phyloP scores from a whole-genome alignment of 2,113 vertebrate species.

The Sus scrofa region DNA sequence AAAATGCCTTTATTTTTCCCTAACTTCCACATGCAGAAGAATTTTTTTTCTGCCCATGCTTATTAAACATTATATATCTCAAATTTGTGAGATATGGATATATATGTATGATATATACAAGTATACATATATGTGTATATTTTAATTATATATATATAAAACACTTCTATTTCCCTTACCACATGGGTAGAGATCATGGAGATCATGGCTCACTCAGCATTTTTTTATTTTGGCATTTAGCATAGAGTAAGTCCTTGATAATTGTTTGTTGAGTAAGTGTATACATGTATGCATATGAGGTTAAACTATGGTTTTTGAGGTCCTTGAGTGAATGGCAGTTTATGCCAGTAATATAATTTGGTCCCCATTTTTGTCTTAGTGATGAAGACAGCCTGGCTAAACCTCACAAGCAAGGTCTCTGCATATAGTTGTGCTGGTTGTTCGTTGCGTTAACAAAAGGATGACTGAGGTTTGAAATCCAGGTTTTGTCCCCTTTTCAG shows the following conservation, averaged over 20 bases:
- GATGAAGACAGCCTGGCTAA: neutral
- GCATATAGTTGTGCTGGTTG: neutral
- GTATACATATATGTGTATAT: neutral
- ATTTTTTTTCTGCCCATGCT: neutral
- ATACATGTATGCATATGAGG: neutral
- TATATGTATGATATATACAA: neutral
- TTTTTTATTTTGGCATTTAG: slow-evolving; percentile 15
- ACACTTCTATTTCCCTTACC: neutral
- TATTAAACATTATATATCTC: neutral
- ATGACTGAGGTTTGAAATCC: neutral
- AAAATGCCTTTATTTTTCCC: neutral
- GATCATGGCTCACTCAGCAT: neutral
- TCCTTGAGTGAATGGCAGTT: neutral
- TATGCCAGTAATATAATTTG: neutral
- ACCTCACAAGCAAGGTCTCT: neutral
- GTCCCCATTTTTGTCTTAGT: neutral
- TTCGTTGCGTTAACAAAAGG: neutral
- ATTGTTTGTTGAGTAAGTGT: neutral
- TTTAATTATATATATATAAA: neutral
- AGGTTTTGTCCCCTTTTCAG: neutral
- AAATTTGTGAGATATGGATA: neutral
- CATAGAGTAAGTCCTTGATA: neutral
- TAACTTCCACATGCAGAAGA: neutral
- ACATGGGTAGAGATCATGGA: neutral
- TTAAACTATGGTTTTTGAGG: neutral